Percentiles rank a stretch among this genome's conserved stretches.
Conservation (phyloP, 2,113 vertebrate genomes). For the Eupsittula cactorum region DNA sequence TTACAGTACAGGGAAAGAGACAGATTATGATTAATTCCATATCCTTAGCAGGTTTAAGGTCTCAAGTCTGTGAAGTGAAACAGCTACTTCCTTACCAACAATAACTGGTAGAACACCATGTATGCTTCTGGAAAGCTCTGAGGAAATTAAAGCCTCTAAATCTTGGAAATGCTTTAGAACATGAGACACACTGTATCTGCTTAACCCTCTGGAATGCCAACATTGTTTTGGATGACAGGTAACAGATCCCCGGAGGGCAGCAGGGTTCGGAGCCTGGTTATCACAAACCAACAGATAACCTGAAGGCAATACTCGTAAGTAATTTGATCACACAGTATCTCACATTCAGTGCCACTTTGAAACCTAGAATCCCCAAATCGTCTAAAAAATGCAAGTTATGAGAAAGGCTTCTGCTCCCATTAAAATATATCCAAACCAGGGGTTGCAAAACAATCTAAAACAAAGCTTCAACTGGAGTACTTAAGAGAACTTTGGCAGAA, state of each 20-base stretch:
- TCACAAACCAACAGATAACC: not conserved
- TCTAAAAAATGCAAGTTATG: constrained; percentile 18
- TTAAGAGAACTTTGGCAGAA: constrained; percentile 6
- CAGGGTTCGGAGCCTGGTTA: not conserved
- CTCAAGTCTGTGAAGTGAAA: not conserved
- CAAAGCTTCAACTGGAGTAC: not conserved
- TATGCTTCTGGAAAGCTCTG: not conserved
- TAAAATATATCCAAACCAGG: not conserved
- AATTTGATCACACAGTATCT: not conserved
- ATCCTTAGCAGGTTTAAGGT: not conserved
- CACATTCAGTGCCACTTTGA: not conserved
- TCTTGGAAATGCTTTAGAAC: not conserved
- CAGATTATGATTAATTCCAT: not conserved
- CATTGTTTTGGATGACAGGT: not conserved
- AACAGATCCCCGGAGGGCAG: not conserved
- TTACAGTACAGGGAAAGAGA: not conserved
- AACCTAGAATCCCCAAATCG: constrained; percentile 1
- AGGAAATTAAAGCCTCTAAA: not conserved
- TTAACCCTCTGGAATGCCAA: not conserved
- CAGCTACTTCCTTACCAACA: not conserved
- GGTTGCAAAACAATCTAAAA: not conserved
- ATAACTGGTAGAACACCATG: not conserved
- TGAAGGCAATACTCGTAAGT: not conserved
- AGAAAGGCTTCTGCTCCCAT: not conserved
- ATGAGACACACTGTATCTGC: not conserved